A percentile compares a stretch with the other conserved stretches of the same genome.
Conservation (phyloP, 2,113 vertebrate species). For the Odocoileus hemionus region DNA sequence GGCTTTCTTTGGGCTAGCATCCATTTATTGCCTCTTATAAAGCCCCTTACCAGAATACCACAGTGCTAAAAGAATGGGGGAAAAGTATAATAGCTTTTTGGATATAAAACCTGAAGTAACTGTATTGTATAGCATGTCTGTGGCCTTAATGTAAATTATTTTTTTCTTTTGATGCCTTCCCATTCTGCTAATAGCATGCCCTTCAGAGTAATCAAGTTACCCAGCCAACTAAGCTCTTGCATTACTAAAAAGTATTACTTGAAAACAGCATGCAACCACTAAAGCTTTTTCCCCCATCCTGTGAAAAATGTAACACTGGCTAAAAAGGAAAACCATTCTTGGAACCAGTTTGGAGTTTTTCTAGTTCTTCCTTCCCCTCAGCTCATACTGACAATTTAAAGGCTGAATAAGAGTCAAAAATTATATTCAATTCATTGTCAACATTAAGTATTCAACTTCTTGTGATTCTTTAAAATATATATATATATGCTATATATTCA, state of each 20-base stretch:
- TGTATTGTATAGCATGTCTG: slow-evolving; percentile 49
- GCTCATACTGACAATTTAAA: slow-evolving; percentile 55
- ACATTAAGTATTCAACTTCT: not conserved
- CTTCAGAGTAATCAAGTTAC: slow-evolving; percentile 72
- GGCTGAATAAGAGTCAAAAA: slow-evolving; percentile 24
- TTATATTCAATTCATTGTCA: not conserved
- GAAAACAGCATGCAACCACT: slow-evolving; percentile 63
- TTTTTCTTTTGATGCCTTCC: slow-evolving; percentile 62
- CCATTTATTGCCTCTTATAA: slow-evolving; percentile 57
- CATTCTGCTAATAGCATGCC: slow-evolving; percentile 60
- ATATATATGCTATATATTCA: not conserved
- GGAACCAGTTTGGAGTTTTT: slow-evolving; percentile 31
- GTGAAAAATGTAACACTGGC: slow-evolving; percentile 61
- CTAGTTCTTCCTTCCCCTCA: not conserved
- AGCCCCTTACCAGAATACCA: slow-evolving; percentile 68
- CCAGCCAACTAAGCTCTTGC: slow-evolving; percentile 62
- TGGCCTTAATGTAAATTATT: slow-evolving; percentile 47
- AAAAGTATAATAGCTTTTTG: slow-evolving; percentile 61
- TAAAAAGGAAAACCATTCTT: slow-evolving; percentile 58
- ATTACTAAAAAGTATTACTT: slow-evolving; percentile 46
- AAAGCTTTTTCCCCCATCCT: slow-evolving; percentile 55
- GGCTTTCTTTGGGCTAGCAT: slow-evolving; percentile 59
- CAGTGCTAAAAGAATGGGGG: slow-evolving; percentile 45
- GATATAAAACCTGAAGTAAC: slow-evolving; percentile 63
- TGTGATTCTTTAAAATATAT: not conserved